Evolutionary conservation across 2,797 vertebrate genomes (phyloP), one percentile per base, ranked within the genome.

Genomic region (Molossus alvarezi): DNA sequence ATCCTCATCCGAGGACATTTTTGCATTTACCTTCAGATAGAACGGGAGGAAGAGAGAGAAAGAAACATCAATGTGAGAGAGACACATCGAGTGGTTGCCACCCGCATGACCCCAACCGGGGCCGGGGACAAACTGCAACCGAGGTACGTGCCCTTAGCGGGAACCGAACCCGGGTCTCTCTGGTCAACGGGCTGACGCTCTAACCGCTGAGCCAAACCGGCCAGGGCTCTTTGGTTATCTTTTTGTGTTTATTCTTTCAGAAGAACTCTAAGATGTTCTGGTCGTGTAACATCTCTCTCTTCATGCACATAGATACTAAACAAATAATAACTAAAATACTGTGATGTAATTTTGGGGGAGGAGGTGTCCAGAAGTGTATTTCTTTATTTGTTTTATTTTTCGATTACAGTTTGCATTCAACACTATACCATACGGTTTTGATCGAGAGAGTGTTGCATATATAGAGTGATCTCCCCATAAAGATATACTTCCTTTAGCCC

Each of bases 161-260:
- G 41, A 45, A 45, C 41, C 41, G 6, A 45, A 45, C 41, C 41
- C 41, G 41, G 41, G 41, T 45, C 41, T 45, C 41, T 45, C 41
- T 45, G 41, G 41, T 45, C 41, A 5, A 6, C 41, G 41, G 41
- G 41, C 41, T 6, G 41, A 45, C 41, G 3, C 41, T 45, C 41
- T 45, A 45, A 45, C 41, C 41, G 6, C 41, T 45, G 41, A 45
- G 41, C 41, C 41, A 45, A 45, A 45, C 41, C 41, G 41, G 41
- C 41, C 41, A 45, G 41, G 41, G 41, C 41, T 45, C 41, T 82
- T 69, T 93, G 29, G 27, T 58, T 94, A 75, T 80, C 48, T 85
- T 94, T 51, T 94, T 17, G 83, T 57, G 33, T 90, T 90, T 92
- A 75, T 88, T 88, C 41, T 88, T 80, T 85, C 72, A 90, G 23